Percentiles rank a stretch among this genome's conserved stretches.
Evolutionary conservation across 2,888 invertebrate genomes (phyloP).

Genomic region (Dromius quadrimaculatus): DNA sequence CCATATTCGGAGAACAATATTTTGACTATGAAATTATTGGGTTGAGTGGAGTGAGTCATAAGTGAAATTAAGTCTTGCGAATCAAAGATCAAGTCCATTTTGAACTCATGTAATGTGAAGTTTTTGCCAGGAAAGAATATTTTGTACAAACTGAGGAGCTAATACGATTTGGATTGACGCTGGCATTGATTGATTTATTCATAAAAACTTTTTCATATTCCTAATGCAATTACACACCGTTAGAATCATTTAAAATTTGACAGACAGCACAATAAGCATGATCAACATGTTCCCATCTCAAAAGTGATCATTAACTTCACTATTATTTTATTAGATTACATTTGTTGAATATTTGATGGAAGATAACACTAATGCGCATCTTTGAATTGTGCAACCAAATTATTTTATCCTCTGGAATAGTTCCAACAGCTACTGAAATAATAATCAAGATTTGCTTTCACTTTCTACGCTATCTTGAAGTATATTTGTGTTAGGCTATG

Average conservation of each 20-base stretch:
- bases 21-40: no score
- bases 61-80: no score
- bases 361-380: no score
- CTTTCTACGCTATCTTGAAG: conserved; percentile 23
- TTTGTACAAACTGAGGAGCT: no score
- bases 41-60: no score
- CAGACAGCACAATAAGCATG: conserved; percentile 29
- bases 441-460: conserved; percentile 25
- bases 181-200: conserved; percentile 33
- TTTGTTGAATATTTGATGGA: conserved; percentile 21
- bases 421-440: conserved; percentile 22
- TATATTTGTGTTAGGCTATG: conserved; percentile 15
- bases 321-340: conserved; percentile 35
- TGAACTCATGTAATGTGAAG: no score
- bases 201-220: conserved; percentile 25
- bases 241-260: conserved; percentile 19
- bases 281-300: conserved; percentile 12
- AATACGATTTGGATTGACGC: no score
- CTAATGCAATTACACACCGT: conserved; percentile 18
- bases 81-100: no score
- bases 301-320: conserved; percentile 25
- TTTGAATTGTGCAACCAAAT: conserved; percentile 12
- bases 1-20: not conserved
- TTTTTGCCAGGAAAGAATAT: no score
- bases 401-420: conserved; percentile 23